Evolutionary conservation across 2,113 vertebrate genomes (phyloP).

Genomic region (Podilymbus podiceps): DNA sequence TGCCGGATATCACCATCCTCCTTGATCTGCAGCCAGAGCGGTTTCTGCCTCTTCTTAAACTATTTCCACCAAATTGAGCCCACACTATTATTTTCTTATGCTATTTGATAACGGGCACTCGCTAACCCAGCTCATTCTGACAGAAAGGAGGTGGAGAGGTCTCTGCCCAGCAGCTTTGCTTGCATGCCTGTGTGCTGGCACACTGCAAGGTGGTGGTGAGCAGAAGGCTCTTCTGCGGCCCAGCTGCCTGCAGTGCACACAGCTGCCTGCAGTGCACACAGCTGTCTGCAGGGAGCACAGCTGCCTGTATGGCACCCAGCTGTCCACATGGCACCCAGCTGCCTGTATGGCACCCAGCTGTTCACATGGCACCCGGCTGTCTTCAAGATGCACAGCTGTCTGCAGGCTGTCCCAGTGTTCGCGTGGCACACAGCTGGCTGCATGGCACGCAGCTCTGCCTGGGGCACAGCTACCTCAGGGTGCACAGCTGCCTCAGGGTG

Average conservation of each 20-base stretch:
- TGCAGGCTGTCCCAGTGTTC: background rate
- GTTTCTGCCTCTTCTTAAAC: background rate
- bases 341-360: background rate
- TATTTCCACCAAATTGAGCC: background rate
- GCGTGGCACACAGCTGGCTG: background rate
- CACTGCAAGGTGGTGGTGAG: background rate
- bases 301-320: background rate
- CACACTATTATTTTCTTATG: background rate
- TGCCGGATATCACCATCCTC: background rate
- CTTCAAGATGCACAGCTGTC: background rate
- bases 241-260: background rate
- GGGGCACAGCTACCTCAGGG: background rate
- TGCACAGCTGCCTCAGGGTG: background rate
- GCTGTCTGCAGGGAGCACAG: background rate
- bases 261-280: background rate
- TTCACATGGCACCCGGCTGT: background rate
- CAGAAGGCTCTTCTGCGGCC: background rate
- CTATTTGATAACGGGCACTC: background rate
- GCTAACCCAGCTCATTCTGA: background rate
- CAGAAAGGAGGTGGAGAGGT: background rate
- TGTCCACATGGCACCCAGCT: background rate
- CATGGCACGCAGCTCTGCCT: background rate
- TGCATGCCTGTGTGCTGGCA: background rate
- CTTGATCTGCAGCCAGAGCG: background rate
- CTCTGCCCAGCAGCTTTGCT: background rate